A percentile compares a stretch with the other conserved stretches of the same genome.
Evolutionary conservation across 2,797 vertebrate species (phyloP).

Genomic region (Dallia pectoralis): DNA sequence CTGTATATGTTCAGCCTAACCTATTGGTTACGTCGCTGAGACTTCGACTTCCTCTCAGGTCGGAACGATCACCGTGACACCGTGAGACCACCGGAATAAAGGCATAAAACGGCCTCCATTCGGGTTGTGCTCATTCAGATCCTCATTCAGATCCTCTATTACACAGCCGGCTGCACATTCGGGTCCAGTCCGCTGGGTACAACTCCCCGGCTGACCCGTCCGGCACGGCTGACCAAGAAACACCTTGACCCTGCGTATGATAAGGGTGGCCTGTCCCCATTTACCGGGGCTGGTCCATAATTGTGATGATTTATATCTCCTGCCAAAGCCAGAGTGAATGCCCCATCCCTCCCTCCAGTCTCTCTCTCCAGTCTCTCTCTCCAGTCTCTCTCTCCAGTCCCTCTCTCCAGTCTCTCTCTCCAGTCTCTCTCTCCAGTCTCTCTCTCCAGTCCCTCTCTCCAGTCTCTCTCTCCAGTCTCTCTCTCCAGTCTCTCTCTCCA

Average conservation of each 20-base stretch:
- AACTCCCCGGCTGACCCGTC: constrained; percentile 45
- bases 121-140: too few species aligned
- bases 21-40: too few species aligned
- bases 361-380: constrained; percentile 11
- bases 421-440: constrained; percentile 9
- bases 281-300: constrained; percentile 54
- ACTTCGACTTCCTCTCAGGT: too few species aligned
- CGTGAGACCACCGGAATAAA: too few species aligned
- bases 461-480: constrained; percentile 10
- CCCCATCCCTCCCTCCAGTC: constrained; percentile 17
- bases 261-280: constrained; percentile 67
- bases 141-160: neutral
- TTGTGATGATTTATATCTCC: constrained; percentile 72
- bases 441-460: constrained; percentile 12
- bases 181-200: constrained; percentile 45
- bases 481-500: constrained; percentile 10
- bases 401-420: constrained; percentile 10
- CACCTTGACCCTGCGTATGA: constrained; percentile 67
- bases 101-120: too few species aligned
- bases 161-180: neutral
- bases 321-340: constrained; percentile 57
- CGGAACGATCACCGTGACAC: too few species aligned
- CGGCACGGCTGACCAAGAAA: constrained; percentile 63
- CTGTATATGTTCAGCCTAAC: too few species aligned
- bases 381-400: constrained; percentile 10